Base-by-base conservation (phyloP, 2,888 invertebrate species). In the Noctua comes region DNA sequence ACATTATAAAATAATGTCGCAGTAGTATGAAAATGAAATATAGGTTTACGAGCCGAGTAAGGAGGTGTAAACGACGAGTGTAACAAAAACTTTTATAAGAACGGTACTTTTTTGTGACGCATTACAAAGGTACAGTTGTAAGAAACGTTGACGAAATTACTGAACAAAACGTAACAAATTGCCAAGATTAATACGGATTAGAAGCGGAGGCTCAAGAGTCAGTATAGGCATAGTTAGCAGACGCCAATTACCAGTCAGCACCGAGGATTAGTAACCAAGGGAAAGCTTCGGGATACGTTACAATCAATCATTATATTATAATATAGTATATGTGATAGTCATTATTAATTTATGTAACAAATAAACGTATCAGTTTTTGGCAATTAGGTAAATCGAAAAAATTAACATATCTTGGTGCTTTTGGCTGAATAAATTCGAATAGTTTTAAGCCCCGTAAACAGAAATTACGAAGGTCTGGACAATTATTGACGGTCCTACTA, bases 81-180 rank as follows among this genome's bases (percentile, higher is more conserved):
- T 72, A 68, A 83, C 68, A 82, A 83, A 85, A 84, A 84, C 62
- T 77, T 84, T 78, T 77, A 70, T 68, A 77, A 86, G 74, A 79
- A 73, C 59, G 77, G 57, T 62, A 78, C 69, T 83, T 85, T 80
- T 84, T 74, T 78, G 77, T 72, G 71, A 76, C 70, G 77, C 54
- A 68, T 73, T 65, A 82, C 79, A 77, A 76, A 76, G 78, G 76
- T 62, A 73, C 76, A 78, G 64, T 80, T 76, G 71, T 82, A 84
- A 84, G 82, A 88, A 87, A 79, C 68, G 70, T 73, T 79, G 77
- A 78, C 83, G 74, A 83, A 79, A 86, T 86, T 80, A 88, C 86
- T 83, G 79, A 84, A 86, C 84, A 85, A 84, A 86, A 79, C 80
- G 71, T 80, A 79, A 86, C 86, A 88, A 87, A 88, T 86, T 46